Percentiles rank a stretch among this genome's conserved stretches.
These are phyloP conservation scores for Basileuterus tristriatus DNA, from an alignment of 2,797 vertebrate species.

Conservation along the genomic window DNA sequence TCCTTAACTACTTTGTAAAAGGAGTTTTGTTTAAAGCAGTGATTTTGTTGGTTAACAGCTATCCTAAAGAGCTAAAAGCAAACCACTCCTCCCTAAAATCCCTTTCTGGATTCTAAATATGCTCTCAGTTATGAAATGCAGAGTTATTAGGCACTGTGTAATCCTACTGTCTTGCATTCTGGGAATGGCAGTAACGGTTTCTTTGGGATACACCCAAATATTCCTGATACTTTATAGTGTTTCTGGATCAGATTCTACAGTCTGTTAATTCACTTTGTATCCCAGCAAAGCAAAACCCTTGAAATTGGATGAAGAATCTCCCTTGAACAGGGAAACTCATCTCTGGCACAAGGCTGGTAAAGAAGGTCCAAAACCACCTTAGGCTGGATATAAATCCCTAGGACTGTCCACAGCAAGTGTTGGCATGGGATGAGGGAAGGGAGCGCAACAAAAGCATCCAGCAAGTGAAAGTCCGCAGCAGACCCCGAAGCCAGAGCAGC, in stretches of 20 bases:
- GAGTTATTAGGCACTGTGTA: not conserved
- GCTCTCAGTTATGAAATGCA: not conserved
- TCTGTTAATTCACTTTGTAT: conserved; percentile 14
- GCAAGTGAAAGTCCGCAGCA: not conserved
- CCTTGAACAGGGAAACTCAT: not conserved
- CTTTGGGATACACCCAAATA: conserved; percentile 20
- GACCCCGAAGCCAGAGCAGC: not conserved
- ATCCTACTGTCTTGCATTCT: not conserved
- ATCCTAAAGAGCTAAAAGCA: not conserved
- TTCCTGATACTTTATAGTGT: not conserved
- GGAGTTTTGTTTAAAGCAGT: not conserved
- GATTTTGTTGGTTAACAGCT: not conserved
- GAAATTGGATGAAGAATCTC: not conserved
- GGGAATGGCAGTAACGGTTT: not conserved
- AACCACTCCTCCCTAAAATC: not conserved
- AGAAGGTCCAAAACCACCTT: not conserved
- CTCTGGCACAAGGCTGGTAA: not conserved
- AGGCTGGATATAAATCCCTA: not conserved
- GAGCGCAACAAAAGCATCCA: not conserved
- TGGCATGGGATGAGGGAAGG: not conserved
- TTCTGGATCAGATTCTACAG: not conserved
- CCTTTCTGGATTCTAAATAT: not conserved
- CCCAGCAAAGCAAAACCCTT: not conserved
- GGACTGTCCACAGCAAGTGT: not conserved
- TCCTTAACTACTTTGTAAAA: not conserved